phyloP scores from a whole-genome alignment of 2,797 vertebrate genomes.

The Pseudochaenichthys georgianus region DNA sequence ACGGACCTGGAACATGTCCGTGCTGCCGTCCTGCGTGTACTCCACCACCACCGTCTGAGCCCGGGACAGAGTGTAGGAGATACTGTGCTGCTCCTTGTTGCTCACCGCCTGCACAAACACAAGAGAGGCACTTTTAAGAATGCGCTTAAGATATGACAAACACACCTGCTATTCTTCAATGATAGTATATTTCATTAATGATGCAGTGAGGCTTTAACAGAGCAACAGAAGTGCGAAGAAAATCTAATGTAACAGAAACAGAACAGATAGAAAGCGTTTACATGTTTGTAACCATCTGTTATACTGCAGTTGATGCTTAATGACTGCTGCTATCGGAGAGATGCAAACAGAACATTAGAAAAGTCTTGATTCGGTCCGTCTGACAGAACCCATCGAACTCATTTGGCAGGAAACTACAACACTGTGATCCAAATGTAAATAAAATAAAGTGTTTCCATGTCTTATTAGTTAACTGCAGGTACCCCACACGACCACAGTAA shows the following conservation, averaged over 20 bases:
- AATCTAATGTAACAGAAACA: not conserved
- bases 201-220: too few species aligned
- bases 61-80: constrained; percentile 94
- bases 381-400: too few species aligned
- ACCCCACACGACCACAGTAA: not conserved
- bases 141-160: not conserved
- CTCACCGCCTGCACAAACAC: constrained; percentile 87
- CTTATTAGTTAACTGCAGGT: not conserved
- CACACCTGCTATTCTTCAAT: not conserved
- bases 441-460: not conserved
- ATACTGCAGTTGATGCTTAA: not conserved
- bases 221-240: too few species aligned
- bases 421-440: too few species aligned
- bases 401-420: too few species aligned
- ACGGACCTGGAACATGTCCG: constrained; percentile 97
- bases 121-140: not conserved
- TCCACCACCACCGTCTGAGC: constrained; percentile 96
- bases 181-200: not conserved
- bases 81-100: constrained; percentile 96
- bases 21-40: constrained; percentile 92
- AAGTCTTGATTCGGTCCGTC: too few species aligned
- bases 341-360: not conserved
- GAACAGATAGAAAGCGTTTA: too few species aligned
- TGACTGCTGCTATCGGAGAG: not conserved
- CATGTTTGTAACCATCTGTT: not conserved